phyloP scores from a whole-genome alignment of 2,888 invertebrate genomes.

The Allophyes oxyacanthae region DNA sequence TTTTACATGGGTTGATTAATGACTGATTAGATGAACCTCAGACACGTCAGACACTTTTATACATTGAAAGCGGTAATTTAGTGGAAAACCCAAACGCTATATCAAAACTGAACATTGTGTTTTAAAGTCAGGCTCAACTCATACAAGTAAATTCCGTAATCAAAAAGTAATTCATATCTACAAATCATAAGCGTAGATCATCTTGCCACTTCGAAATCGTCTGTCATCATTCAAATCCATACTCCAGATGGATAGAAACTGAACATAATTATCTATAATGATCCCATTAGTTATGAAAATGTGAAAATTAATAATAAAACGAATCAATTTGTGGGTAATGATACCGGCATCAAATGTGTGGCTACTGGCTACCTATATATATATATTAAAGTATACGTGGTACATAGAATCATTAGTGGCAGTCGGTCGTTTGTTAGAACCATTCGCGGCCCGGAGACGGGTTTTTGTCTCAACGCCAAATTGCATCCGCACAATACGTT shows the following conservation, averaged over 20 bases:
- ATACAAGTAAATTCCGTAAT: constrained; percentile 16
- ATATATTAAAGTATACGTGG: constrained; percentile 57
- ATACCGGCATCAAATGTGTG: constrained; percentile 39
- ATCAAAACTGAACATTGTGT: constrained; percentile 3
- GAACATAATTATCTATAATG: constrained; percentile 12
- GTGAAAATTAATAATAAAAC: constrained; percentile 40
- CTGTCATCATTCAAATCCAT: constrained; percentile 5
- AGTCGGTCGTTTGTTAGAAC: constrained; percentile 87
- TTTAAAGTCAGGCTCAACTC: neutral
- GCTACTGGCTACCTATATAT: constrained; percentile 41
- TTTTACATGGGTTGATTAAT: constrained; percentile 29
- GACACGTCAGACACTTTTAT: constrained; percentile 8
- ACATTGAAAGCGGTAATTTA: constrained; percentile 20
- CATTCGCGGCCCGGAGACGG: constrained; percentile 82
- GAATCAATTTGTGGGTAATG: constrained; percentile 53
- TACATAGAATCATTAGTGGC: constrained; percentile 86
- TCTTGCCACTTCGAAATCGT: constrained; percentile 15
- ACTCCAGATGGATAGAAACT: constrained; percentile 9
- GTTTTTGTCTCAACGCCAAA: constrained; percentile 87
- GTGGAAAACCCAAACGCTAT: constrained; percentile 19
- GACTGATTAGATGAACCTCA: constrained; percentile 10
- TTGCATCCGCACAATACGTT: constrained; percentile 87
- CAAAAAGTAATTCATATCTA: constrained; percentile 31
- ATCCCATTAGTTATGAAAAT: constrained; percentile 29
- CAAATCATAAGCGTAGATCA: constrained; percentile 12